Percentiles rank a stretch among this genome's conserved stretches.
phyloP scores from a whole-genome alignment of 2,888 invertebrate species.

The Flabesymbios commensalis region DNA sequence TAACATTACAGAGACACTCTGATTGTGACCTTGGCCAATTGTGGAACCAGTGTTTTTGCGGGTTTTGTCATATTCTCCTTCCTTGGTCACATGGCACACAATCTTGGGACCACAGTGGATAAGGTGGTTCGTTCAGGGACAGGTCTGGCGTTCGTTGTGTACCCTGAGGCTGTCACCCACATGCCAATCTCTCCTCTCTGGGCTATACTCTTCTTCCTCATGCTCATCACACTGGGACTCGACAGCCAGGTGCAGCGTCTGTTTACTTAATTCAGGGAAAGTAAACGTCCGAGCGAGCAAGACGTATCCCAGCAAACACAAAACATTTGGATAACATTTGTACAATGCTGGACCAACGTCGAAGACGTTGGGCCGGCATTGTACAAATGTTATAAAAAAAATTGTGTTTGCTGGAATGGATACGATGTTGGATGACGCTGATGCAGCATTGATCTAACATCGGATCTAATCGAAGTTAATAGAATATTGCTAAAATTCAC shows the following conservation, averaged over 20 bases:
- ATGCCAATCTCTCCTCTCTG: conserved; percentile 39
- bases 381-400: no score
- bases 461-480: no score
- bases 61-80: conserved; percentile 60
- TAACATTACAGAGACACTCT: conserved; percentile 49
- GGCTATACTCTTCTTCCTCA: conserved; percentile 41
- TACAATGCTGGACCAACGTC: no score
- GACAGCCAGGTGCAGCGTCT: conserved; percentile 39
- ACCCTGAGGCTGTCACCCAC: conserved; percentile 42
- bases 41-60: conserved; percentile 56
- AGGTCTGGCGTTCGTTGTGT: conserved; percentile 51
- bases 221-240: conserved; percentile 41
- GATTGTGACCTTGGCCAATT: conserved; percentile 52
- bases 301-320: no score
- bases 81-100: conserved; percentile 50
- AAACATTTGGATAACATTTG: no score
- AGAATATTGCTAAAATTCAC: no score
- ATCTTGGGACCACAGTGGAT: conserved; percentile 42
- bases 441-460: no score
- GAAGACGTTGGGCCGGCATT: no score
- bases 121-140: conserved; percentile 51
- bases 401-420: no score
- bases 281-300: no score
- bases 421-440: no score
- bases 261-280: no score